Percentiles rank a stretch among this genome's conserved stretches.
Evolutionary conservation across 2,113 vertebrate genomes (phyloP).

Genomic region (Burhinus oedicnemus): DNA sequence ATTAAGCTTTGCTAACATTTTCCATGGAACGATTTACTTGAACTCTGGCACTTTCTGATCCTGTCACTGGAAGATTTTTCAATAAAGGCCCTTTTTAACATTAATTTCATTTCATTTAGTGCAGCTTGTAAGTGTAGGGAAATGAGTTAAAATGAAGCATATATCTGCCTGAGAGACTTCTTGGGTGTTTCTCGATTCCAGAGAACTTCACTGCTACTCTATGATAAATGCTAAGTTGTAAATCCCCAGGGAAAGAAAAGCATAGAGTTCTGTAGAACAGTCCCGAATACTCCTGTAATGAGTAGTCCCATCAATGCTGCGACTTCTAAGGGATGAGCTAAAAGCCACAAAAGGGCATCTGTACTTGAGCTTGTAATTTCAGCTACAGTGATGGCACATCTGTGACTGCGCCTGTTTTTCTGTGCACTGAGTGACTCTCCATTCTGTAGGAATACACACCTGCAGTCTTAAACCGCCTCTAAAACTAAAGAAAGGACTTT

Average conservation of each 20-base stretch:
- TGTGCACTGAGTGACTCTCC: background rate
- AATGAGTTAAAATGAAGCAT: constrained; percentile 28
- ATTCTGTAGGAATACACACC: background rate
- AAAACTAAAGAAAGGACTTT: background rate
- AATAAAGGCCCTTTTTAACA: constrained; percentile 42
- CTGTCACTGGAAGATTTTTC: constrained; percentile 42
- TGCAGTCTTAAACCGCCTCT: background rate
- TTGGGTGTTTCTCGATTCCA: background rate
- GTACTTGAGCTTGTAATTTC: background rate
- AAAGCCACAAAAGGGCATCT: background rate
- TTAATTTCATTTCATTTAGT: constrained; percentile 33
- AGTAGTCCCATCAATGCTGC: background rate
- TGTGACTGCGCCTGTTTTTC: background rate
- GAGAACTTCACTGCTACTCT: background rate
- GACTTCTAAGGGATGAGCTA: background rate
- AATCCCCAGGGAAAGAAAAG: background rate
- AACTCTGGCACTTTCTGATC: constrained; percentile 68
- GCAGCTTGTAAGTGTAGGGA: constrained; percentile 9
- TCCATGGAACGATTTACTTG: constrained; percentile 63
- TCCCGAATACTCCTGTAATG: background rate
- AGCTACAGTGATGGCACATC: background rate
- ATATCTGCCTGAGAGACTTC: background rate
- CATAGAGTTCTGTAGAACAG: background rate
- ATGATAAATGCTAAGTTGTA: background rate
- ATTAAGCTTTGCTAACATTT: constrained; percentile 72